Evolutionary conservation across 2,888 invertebrate species (phyloP).

Genomic region (Catocala fraxini): DNA sequence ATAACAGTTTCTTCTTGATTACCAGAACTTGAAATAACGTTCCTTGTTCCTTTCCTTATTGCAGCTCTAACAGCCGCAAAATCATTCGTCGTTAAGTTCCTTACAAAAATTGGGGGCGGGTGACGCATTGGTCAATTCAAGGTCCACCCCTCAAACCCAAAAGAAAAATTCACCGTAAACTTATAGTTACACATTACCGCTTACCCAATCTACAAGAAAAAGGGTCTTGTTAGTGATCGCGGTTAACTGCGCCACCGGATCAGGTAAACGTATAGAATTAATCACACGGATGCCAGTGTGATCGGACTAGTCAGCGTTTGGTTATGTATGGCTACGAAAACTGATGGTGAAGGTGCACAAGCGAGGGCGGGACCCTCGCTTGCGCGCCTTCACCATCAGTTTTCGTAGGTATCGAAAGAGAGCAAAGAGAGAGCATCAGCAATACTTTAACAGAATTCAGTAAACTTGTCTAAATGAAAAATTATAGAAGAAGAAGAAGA

Average conservation of each 20-base stretch:
- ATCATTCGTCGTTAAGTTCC: conserved; percentile 1
- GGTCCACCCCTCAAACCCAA: neutral
- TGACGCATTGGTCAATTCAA: conserved; percentile 9
- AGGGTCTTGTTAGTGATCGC: conserved; percentile 62
- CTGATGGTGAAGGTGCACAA: conserved; percentile 21
- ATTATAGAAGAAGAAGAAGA: too few relatives aligned
- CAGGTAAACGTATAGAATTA: conserved; percentile 84
- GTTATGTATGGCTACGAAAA: conserved; percentile 52
- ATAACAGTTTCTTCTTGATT: too few relatives aligned
- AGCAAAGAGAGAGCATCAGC: too few relatives aligned
- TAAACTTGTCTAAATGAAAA: too few relatives aligned
- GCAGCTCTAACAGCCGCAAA: neutral
- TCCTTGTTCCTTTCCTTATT: neutral
- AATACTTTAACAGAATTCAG: too few relatives aligned
- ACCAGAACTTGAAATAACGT: neutral
- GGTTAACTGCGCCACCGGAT: conserved; percentile 75
- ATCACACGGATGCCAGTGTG: conserved; percentile 78
- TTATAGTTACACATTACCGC: conserved; percentile 44
- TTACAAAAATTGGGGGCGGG: neutral
- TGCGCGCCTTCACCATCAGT: too few relatives aligned
- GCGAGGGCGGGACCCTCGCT: neutral
- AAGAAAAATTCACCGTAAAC: conserved; percentile 4
- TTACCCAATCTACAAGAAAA: conserved; percentile 60
- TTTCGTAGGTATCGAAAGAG: too few relatives aligned
- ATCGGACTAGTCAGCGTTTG: conserved; percentile 78